Evolutionary conservation across 2,888 invertebrate species (phyloP), one percentile per base, ranked within the genome.

Genomic region (Drosophila infuscata): DNA sequence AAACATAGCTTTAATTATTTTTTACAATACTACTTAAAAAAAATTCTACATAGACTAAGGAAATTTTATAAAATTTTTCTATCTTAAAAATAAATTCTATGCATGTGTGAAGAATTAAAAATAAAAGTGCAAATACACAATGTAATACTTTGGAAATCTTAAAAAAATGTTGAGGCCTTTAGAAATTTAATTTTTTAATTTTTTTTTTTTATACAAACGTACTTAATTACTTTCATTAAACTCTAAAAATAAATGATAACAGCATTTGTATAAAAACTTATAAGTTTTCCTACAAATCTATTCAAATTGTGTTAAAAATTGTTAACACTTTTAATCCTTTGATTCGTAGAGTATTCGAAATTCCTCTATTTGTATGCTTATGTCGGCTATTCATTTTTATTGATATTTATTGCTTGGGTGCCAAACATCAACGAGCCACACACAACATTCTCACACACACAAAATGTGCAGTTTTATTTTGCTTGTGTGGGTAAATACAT

Each of bases 331-430:
- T 8, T 29, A 49, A 20, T 64, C 33, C 30, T 46, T 30, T 32
- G 11, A 38, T 63, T 72, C 51, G 53, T 66, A 79, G 62, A 32
- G 76, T 66, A 70, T 66, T 25, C 15, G 20, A 2, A 46, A 46
- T 30, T 12, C 9, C 17, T 30, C 17, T 36, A 29, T 29, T 35
- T 8, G 49, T 56, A 36, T 81, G 67, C 54, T 67, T 61, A 32
- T 79, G 66, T 76, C 79, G 70, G 68, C 57, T 64, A 71, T 82
- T 59, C 52, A 60, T 46, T 77, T 79, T 70, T 76, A 71, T 83
- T 80, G 69, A 70, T 71, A 80, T 82, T 85, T 74, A 73, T 73
- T 58, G 73, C 66, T 49, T 65, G 69, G 67, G 35, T 52, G 12
- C 38, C 38, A 53, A 63, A 76, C 65, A 63, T 76, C 76, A 76